Evolutionary conservation across 2,797 vertebrate genomes (phyloP), one percentile per base, ranked within the genome.

Genomic region (Esox lucius): DNA sequence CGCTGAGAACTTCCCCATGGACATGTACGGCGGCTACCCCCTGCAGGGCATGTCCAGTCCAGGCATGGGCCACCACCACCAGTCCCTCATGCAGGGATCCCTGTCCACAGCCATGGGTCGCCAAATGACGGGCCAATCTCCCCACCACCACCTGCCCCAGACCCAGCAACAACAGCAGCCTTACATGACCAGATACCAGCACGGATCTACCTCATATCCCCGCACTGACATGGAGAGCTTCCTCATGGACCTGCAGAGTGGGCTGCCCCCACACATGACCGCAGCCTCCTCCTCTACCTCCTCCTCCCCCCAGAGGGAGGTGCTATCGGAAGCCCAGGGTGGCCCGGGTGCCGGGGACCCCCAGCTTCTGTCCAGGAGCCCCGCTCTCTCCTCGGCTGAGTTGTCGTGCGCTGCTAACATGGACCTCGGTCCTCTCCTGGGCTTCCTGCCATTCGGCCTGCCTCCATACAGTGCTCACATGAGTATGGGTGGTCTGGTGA

Each of bases 221-320:
- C 98, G 97, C 87, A 86, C 93, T 1, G 97, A 99, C 88, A 94
- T 98, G 95, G 97, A 99, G 91, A 97, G 95, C 90, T 98, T 98
- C 85, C 89, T 99, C 93, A 93, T 96, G 75, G 97, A 99, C 91
- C 95, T 98, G 84, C 96, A 97, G 89, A 96, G 96, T 77, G 95
- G 94, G 75, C 94, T 97, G 39, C 95, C 96, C 53, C 89, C 93
- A 19, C 92, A 93, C 61, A 92, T 96, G 75, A 91, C 94, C 62
- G 93, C 90, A 83, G 91, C 93, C 90, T 91, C 95, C 85, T 86
- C 91, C 77, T 86, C 90, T 84, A 91, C 95, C 82, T 94, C 93
- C 78, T 91, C 95, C 53, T 94, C 95, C 86, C 96, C 93, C 61
- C 92, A 91, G 72, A 90, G 90, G 74, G 96, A 97, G 80, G 94